Percentiles rank a stretch among this genome's conserved stretches.
Evolutionary conservation across 2,797 vertebrate genomes (phyloP).

Genomic region (Balearica regulorum): DNA sequence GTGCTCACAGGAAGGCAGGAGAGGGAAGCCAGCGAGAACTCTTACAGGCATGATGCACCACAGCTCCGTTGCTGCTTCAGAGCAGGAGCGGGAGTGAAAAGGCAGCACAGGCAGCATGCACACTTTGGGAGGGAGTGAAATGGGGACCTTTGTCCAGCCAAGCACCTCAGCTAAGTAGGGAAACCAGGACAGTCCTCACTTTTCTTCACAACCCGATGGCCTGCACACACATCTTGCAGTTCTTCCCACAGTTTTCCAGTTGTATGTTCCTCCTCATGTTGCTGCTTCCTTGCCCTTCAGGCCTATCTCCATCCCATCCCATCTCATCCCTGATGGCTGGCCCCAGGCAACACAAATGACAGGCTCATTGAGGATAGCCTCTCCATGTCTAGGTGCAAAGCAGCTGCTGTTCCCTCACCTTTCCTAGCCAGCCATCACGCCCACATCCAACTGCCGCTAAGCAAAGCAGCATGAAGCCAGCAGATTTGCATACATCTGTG

Average conservation of each 20-base stretch:
- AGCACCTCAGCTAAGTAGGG: not conserved
- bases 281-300: not conserved
- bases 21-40: not conserved
- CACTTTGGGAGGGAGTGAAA: not conserved
- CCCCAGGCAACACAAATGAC: not conserved
- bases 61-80: not conserved
- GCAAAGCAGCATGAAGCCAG: not conserved
- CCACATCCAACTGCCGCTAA: not conserved
- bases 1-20: not conserved
- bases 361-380: fast-evolving
- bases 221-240: not conserved
- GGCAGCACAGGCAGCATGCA: fast-evolving
- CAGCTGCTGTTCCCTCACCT: not conserved
- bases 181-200: not conserved
- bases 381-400: not conserved
- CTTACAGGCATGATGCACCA: not conserved
- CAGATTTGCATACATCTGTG: slow-evolving; percentile 14
- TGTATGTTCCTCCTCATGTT: not conserved
- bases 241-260: not conserved
- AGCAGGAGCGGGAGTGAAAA: not conserved
- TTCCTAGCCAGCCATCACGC: not conserved
- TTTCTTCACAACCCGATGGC: not conserved
- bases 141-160: fast-evolving
- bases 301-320: not conserved
- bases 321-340: not conserved